Percentiles rank a stretch among this genome's conserved stretches.
These are phyloP conservation scores for Mesorhabditis sp. DNA, from an alignment of 2,888 invertebrate genomes.

Conservation along the genomic window DNA sequence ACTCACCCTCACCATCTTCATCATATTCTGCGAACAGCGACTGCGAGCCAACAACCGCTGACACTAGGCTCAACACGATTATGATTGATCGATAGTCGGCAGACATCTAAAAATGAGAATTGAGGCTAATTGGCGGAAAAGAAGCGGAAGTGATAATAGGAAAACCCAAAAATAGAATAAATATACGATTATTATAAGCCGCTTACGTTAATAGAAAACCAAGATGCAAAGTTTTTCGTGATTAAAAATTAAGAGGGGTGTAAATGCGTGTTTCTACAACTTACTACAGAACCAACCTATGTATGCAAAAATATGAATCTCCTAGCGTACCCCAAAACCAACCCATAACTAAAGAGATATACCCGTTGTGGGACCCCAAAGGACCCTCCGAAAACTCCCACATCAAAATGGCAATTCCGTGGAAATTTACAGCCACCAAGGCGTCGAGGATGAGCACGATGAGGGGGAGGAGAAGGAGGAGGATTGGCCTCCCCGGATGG, in stretches of 20 bases:
- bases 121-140: background rate
- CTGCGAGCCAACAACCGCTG: background rate
- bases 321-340: no score
- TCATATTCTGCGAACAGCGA: background rate
- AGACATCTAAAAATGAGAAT: background rate
- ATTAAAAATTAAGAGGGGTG: no score
- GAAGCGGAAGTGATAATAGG: background rate
- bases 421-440: conserved; percentile 6
- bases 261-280: no score
- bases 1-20: conserved; percentile 1
- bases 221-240: no score
- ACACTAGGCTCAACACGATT: background rate
- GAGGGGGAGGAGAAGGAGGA: no score
- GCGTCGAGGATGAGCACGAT: background rate
- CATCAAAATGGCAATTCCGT: background rate
- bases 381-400: no score
- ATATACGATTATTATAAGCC: background rate
- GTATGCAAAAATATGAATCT: no score
- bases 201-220: no score
- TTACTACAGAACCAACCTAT: no score
- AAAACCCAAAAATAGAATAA: background rate
- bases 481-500: background rate
- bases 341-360: no score
- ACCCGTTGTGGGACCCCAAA: no score
- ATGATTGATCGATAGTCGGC: conserved; percentile 1